A percentile compares a stretch with the other conserved stretches of the same genome.
phyloP scores from a whole-genome alignment of 2,888 invertebrate species.

The Phlogophora meticulosa region DNA sequence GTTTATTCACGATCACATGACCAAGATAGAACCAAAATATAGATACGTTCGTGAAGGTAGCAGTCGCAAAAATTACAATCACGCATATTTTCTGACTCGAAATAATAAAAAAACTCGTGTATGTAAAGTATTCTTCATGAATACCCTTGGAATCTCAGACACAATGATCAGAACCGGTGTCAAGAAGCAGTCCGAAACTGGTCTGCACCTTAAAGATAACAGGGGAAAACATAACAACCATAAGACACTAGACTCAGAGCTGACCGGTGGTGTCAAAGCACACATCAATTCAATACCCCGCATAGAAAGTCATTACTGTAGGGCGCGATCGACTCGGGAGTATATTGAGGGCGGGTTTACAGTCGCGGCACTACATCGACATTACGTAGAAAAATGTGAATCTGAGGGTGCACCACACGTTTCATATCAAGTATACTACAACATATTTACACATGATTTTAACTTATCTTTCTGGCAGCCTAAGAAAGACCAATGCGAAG shows the following conservation, averaged over 20 bases:
- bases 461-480: conserved; percentile 58
- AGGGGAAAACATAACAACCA: conserved; percentile 40
- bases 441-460: conserved; percentile 47
- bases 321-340: conserved; percentile 5
- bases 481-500: conserved; percentile 61
- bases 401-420: conserved; percentile 22
- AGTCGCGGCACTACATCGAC: conserved; percentile 50
- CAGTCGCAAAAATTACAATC: conserved; percentile 32
- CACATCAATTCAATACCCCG: conserved; percentile 51
- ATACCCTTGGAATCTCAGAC: conserved; percentile 32
- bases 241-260: conserved; percentile 19
- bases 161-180: conserved; percentile 40
- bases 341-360: conserved; percentile 44
- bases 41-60: conserved; percentile 26
- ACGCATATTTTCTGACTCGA: conserved; percentile 29
- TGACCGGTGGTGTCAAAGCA: conserved; percentile 25
- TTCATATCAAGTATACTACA: conserved; percentile 46
- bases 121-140: conserved; percentile 40
- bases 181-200: conserved; percentile 17
- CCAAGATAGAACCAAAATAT: conserved; percentile 28
- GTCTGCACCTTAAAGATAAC: conserved; percentile 26
- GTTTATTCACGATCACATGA: conserved; percentile 25
- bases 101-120: conserved; percentile 25
- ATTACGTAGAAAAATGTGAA: conserved; percentile 27
- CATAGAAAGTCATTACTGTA: conserved; percentile 44